Evolutionary conservation across 1,140 invertebrate species (phyloP), one percentile per base, ranked within the genome.

Genomic region (Atta colombica): DNA sequence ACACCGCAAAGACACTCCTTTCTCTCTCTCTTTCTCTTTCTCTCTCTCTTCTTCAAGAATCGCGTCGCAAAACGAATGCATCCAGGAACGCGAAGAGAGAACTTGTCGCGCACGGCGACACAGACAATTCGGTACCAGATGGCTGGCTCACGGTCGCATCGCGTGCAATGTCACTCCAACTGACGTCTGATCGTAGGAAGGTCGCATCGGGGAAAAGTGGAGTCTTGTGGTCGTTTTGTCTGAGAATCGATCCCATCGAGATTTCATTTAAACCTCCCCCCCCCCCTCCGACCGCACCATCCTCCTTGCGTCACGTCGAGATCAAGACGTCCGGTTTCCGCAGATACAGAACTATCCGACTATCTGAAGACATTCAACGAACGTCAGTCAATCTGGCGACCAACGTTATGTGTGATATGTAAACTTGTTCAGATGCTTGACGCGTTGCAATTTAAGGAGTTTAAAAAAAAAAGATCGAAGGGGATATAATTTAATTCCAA

Each of bases 101-200:
- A 91, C 85, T 92, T 93, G 91, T 93, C 92, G 87, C 92, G 90
- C 92, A 68, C 91, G 91, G 90, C 69, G 85, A 72, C 88, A 72
- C 88, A 86, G 77, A 93, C 89, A 93, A 92, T 94, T 45, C 74
- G 80, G 55, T 63, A 85, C 88, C 93, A 94, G 93, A 93, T 94
- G 93, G 92, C 51, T 21, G n/a, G 49, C 78, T 53, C 58, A 7
- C 21, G 66, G 74, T 21, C 81, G 78, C 75, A 92, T 93, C 92
- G 93, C 93, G 92, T 95, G 94, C 92, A 90, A 28, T 92, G 93
- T 94, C 93, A 92, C 71, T 92, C 89, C 91, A 90, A 45, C 89
- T 89, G 92, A 93, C 91, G 91, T 58, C 87, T 74, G 71, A 82
- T 82, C 80, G 53, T 80, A 65, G 77, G 65, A 71, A 81, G 80